A percentile compares a stretch with the other conserved stretches of the same genome.
These are phyloP conservation scores for Sminthopsis crassicaudata DNA, from an alignment of 2,113 vertebrate genomes.

Conservation along the genomic window DNA sequence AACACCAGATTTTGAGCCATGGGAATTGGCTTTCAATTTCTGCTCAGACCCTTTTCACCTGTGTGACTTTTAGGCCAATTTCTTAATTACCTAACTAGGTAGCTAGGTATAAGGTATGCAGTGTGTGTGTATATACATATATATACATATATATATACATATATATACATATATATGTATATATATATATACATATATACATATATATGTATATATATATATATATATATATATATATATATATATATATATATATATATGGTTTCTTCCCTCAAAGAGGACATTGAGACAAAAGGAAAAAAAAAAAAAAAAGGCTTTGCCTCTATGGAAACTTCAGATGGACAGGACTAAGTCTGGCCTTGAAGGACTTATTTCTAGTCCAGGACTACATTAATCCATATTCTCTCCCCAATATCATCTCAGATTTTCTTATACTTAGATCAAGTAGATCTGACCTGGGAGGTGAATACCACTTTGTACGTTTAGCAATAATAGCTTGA, in stretches of 20 bases:
- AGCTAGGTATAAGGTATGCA: background rate
- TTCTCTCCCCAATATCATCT: background rate
- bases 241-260: background rate
- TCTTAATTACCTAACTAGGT: background rate
- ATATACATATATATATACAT: no score
- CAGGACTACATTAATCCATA: background rate
- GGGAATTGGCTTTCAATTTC: background rate
- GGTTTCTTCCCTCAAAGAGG: background rate
- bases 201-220: no score
- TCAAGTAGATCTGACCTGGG: background rate
- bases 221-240: no score
- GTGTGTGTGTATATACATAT: no score
- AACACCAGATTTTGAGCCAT: background rate
- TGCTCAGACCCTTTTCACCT: background rate
- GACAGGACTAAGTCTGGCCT: background rate
- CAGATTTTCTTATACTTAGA: background rate
- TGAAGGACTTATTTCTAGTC: background rate
- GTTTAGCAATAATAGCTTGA: background rate
- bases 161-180: no score
- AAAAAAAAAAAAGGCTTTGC: background rate
- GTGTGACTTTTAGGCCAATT: background rate
- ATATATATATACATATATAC: no score
- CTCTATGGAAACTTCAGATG: background rate
- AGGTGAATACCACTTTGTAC: background rate
- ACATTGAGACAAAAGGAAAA: background rate